Evolutionary conservation across 2,888 invertebrate genomes (phyloP), one percentile per base, ranked within the genome.

Genomic region (Orchestes rusci): DNA sequence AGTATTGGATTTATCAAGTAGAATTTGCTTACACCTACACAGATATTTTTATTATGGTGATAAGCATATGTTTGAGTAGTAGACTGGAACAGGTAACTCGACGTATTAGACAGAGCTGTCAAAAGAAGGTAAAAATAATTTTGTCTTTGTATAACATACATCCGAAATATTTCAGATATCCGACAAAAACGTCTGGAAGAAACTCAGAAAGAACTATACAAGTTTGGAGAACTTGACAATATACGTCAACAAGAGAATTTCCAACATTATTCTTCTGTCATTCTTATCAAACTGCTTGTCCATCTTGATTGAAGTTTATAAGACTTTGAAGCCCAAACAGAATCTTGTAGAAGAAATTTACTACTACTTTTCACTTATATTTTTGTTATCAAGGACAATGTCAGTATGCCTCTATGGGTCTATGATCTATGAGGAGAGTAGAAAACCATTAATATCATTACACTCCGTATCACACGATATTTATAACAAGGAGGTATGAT

Each of bases 211-310:
- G 55, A 82, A 84, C 49, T 82, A 80, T 54, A 75, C 79, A 42
- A 70, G 73, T 17, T 72, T 84, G 16, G 73, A 77, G 2, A 70
- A 72, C 13, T 64, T 84, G 17, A 76, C 83, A 1, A 71, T 74
- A 27, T 67, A 66, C 15, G 70, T 83, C 3, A 80, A 84, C 55
- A 63, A 68, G 0, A 67, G 75, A 20, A 70, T 85, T 16, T 79
- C 82, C 1, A 70, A 72, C n/a, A 67, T 84, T 39, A 71, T 84
- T 1, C 61, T 85, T 0, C 60, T 84, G 2, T 81, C 83, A 0
- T 83, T 81, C 54, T 68, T 76, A 10, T 80, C 76, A 50, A 83
- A 85, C 62, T 70, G 85, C 36, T 84, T 80, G 62, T 83, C 82
- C 58, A 80, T 84, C 53, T 79, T 84, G 44, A 70, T 82, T 37